A percentile compares a stretch with the other conserved stretches of the same genome.
phyloP scores from a whole-genome alignment of 2,113 vertebrate species.

The Proterorhinus semilunaris region DNA sequence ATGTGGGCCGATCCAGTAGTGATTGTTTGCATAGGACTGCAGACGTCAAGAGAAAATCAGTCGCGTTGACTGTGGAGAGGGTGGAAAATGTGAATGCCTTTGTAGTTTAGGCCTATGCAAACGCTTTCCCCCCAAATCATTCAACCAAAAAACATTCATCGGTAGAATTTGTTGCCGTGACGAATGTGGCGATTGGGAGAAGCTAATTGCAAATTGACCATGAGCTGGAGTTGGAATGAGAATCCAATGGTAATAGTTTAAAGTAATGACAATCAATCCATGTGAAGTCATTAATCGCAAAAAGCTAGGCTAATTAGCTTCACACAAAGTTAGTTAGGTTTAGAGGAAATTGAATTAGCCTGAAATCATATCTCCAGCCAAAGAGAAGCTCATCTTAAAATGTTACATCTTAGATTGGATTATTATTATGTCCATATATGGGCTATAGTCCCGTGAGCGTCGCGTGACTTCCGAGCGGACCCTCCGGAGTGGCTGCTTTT shows the following conservation, averaged over 20 bases:
- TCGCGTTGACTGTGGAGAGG: too few relatives aligned
- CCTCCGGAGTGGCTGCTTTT: too few relatives aligned
- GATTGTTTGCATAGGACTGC: too few relatives aligned
- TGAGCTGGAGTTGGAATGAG: neutral
- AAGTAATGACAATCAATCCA: conserved; percentile 4
- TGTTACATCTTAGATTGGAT: too few relatives aligned
- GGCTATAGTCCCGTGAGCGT: too few relatives aligned
- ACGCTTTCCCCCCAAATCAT: neutral
- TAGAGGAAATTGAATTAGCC: neutral
- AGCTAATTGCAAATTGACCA: conserved; percentile 1
- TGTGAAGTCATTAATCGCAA: conserved; percentile 2
- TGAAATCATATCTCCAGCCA: neutral
- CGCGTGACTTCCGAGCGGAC: too few relatives aligned
- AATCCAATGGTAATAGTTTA: conserved; percentile 1
- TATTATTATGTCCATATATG: too few relatives aligned
- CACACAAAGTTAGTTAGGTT: neutral
- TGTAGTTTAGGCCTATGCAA: too few relatives aligned
- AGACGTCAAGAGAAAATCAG: too few relatives aligned
- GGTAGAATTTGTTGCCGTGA: neutral
- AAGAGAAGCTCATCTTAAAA: too few relatives aligned
- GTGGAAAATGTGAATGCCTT: too few relatives aligned
- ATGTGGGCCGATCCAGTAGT: too few relatives aligned
- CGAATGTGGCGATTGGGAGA: neutral
- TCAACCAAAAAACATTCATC: neutral
- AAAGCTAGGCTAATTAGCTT: neutral